These are phyloP conservation scores for Agriopis leucophaearia DNA, from an alignment of 2,888 invertebrate species.

Conservation along the genomic window DNA sequence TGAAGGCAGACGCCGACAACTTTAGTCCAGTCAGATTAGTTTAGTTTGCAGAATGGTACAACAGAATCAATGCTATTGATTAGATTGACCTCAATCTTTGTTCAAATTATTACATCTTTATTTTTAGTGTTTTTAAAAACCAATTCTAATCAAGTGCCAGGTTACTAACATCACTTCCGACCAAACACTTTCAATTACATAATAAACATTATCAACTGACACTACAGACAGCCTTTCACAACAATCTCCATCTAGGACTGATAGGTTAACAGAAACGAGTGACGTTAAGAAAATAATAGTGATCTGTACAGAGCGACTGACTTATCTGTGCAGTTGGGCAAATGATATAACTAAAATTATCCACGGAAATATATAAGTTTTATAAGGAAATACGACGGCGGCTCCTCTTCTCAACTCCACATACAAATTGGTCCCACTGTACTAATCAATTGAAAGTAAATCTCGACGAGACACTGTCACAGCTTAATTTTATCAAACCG, in stretches of 20 bases:
- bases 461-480: conserved; percentile 30
- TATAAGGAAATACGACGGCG: not conserved
- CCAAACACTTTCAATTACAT: conserved; percentile 13
- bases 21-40: too few relatives aligned
- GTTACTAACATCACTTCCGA: not conserved
- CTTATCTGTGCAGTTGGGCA: conserved; percentile 3
- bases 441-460: conserved; percentile 46
- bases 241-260: conserved; percentile 24
- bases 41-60: too few relatives aligned
- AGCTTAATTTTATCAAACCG: conserved; percentile 28
- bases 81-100: too few relatives aligned
- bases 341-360: not conserved
- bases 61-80: too few relatives aligned
- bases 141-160: not conserved
- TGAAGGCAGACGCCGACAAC: too few relatives aligned
- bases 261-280: conserved; percentile 21
- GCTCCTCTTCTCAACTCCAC: not conserved
- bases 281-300: conserved; percentile 39
- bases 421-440: not conserved
- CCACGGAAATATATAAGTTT: not conserved
- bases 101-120: too few relatives aligned
- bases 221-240: conserved; percentile 22
- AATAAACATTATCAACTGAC: conserved; percentile 15
- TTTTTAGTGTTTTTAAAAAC: not conserved
- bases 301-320: conserved; percentile 19